These are phyloP conservation scores for Petrocephalus schoutedeni DNA, from an alignment of 2,797 vertebrate species.

Conservation along the genomic window DNA sequence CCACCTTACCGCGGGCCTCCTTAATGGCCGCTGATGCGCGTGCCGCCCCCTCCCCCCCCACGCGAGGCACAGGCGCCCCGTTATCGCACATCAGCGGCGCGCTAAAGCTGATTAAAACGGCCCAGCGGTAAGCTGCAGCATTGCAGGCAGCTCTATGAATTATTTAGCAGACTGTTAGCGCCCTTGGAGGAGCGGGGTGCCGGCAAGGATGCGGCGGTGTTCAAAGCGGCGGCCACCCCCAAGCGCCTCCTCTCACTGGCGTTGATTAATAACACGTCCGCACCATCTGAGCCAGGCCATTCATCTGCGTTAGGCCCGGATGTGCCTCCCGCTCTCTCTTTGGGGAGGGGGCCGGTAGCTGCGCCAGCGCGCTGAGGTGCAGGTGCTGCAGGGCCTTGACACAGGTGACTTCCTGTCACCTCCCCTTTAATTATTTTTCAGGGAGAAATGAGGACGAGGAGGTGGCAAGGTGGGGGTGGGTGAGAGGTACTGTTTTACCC, in stretches of 20 bases:
- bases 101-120: slow-evolving; percentile 28
- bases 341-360: background rate
- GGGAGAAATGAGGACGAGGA: background rate
- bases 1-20: slow-evolving; percentile 29
- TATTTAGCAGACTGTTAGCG: slow-evolving; percentile 24
- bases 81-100: slow-evolving; percentile 28
- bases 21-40: slow-evolving; percentile 20
- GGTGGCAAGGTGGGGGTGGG: background rate
- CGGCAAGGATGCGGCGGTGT: background rate
- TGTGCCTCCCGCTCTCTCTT: slow-evolving; percentile 13
- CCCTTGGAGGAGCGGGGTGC: background rate
- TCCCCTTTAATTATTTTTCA: slow-evolving; percentile 23
- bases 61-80: background rate
- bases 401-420: slow-evolving; percentile 23
- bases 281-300: slow-evolving; percentile 26
- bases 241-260: slow-evolving; percentile 20
- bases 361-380: background rate
- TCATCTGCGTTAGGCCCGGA: slow-evolving; percentile 30
- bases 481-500: slow-evolving; percentile 11
- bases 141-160: slow-evolving; percentile 31
- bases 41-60: background rate
- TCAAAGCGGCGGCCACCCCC: slow-evolving; percentile 24
- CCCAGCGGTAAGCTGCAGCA: slow-evolving; percentile 17
- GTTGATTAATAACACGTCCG: slow-evolving; percentile 36
- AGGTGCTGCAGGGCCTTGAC: slow-evolving; percentile 12